Conservation (phyloP, 2,888 invertebrate genomes). For the Dendrolimus pini region DNA sequence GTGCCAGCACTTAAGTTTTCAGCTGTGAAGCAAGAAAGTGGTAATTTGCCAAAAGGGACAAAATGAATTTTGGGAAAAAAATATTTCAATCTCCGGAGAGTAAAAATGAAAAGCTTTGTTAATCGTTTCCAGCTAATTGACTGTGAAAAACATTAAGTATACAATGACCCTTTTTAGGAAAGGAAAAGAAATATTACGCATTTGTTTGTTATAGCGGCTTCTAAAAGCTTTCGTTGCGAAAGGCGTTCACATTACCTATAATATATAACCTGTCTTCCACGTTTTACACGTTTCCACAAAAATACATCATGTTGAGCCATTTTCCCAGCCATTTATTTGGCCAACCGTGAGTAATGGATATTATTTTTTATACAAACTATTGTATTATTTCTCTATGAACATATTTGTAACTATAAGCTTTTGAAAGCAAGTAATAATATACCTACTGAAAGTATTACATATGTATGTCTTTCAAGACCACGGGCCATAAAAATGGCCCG, state of each 20-base stretch:
- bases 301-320: slow-evolving; percentile 50
- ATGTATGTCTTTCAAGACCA: too few relatives aligned
- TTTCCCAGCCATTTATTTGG: slow-evolving; percentile 47
- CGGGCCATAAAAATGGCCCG: too few relatives aligned
- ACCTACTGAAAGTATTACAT: slow-evolving; percentile 13
- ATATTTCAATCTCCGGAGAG: slow-evolving; percentile 4
- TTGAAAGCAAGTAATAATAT: slow-evolving; percentile 8
- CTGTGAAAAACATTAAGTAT: slow-evolving; percentile 13
- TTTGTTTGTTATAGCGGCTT: slow-evolving; percentile 30
- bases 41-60: not conserved
- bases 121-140: slow-evolving; percentile 17
- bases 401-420: slow-evolving; percentile 8
- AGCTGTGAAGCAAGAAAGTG: not conserved
- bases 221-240: slow-evolving; percentile 43
- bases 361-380: slow-evolving; percentile 24
- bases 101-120: not conserved
- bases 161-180: slow-evolving; percentile 15
- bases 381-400: not conserved
- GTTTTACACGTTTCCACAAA: slow-evolving; percentile 48
- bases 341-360: slow-evolving; percentile 39
- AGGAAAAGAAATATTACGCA: slow-evolving; percentile 19
- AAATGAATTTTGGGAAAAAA: slow-evolving; percentile 7
- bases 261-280: slow-evolving; percentile 50
- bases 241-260: slow-evolving; percentile 40
- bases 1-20: not conserved